Conservation (phyloP, 2,888 invertebrate genomes). For the Flabesymbios commensalis region DNA sequence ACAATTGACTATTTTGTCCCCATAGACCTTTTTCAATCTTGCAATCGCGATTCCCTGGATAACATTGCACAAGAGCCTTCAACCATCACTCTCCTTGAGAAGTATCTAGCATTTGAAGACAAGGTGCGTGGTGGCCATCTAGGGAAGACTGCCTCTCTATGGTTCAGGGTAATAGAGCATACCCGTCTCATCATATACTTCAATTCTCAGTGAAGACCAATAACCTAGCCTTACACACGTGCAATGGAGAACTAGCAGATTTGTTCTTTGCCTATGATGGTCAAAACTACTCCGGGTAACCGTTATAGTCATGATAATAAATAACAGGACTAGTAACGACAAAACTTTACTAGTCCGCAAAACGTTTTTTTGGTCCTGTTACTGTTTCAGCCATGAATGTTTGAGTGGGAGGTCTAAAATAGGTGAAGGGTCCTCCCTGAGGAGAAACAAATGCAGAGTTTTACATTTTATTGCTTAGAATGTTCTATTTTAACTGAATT, state of each 20-base stretch:
- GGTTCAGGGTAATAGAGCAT: constrained; percentile 8
- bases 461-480: no score
- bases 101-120: constrained; percentile 5
- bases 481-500: no score
- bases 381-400: no score
- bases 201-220: constrained; percentile 14
- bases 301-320: no score
- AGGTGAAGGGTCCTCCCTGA: no score
- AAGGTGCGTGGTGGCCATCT: constrained; percentile 10
- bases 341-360: no score
- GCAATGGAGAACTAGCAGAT: constrained; percentile 15
- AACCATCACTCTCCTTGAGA: background rate
- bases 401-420: no score
- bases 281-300: constrained; percentile 16
- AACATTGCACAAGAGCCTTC: background rate
- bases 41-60: constrained; percentile 4
- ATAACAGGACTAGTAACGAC: no score
- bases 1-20: background rate
- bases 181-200: constrained; percentile 1
- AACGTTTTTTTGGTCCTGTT: no score
- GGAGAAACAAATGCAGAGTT: no score
- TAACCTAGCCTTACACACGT: constrained; percentile 7
- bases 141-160: constrained; percentile 13
- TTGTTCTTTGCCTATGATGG: constrained; percentile 16
- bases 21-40: constrained; percentile 2